Conservation (phyloP, 2,888 invertebrate species). For the Philereme vetulata region DNA sequence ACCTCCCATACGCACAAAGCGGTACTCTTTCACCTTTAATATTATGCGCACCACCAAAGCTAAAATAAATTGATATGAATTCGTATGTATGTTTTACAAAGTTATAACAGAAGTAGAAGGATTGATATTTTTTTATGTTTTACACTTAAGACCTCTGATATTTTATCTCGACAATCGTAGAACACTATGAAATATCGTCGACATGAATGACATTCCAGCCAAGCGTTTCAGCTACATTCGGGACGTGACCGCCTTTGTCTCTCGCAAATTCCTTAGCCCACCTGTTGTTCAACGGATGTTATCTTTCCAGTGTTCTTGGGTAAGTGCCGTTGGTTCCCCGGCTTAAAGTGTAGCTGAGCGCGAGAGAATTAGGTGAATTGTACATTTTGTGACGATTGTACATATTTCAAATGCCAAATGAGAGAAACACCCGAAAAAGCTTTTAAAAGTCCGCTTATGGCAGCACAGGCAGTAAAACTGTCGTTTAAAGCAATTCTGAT, state of each 20-base stretch:
- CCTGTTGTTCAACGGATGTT: conserved; percentile 31
- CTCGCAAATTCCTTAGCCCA: conserved; percentile 27
- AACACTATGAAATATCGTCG: conserved; percentile 16
- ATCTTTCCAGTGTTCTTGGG: conserved; percentile 26
- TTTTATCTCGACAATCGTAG: conserved; percentile 5
- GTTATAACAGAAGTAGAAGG: too few species aligned
- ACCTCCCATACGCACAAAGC: too few species aligned
- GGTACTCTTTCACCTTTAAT: too few species aligned
- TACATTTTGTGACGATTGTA: not conserved
- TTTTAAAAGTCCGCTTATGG: too few species aligned
- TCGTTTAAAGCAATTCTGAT: too few species aligned
- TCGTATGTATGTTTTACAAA: too few species aligned
- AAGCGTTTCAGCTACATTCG: conserved; percentile 17
- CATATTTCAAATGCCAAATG: not conserved
- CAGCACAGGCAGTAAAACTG: too few species aligned
- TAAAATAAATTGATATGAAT: too few species aligned
- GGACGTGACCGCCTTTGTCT: conserved; percentile 28
- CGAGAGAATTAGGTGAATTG: not conserved
- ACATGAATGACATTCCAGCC: conserved; percentile 21
- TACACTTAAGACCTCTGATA: too few species aligned
- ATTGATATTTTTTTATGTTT: too few species aligned
- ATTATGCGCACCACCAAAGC: too few species aligned
- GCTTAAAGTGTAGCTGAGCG: conserved; percentile 7
- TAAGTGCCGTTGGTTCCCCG: conserved; percentile 10
- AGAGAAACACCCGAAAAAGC: too few species aligned